Conservation (phyloP, 2,113 vertebrate species). For the Sciurus niger region DNA sequence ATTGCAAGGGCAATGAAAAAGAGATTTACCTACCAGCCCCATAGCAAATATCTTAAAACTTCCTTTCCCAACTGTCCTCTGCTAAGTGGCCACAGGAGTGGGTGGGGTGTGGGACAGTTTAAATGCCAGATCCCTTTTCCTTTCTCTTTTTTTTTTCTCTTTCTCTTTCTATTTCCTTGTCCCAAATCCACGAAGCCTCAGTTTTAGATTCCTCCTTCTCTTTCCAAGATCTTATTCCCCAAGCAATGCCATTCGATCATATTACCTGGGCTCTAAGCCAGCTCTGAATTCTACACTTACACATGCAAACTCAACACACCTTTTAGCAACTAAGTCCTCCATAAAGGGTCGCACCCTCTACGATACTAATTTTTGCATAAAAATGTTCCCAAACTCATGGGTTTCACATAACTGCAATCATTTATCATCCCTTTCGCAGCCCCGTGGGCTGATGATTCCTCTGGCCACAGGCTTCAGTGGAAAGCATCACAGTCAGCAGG, state of each 20-base stretch:
- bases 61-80: not conserved
- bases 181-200: not conserved
- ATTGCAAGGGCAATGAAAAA: not conserved
- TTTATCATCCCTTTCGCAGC: not conserved
- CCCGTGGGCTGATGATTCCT: not conserved
- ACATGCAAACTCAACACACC: not conserved
- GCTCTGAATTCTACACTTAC: not conserved
- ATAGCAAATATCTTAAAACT: not conserved
- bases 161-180: not conserved
- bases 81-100: not conserved
- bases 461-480: not conserved
- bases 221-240: not conserved
- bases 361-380: not conserved
- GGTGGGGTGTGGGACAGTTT: not conserved
- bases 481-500: not conserved
- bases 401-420: not conserved
- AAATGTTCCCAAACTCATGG: not conserved
- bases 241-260: not conserved
- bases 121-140: not conserved
- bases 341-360: not conserved
- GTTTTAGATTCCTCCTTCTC: not conserved
- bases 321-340: not conserved
- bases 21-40: not conserved
- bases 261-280: not conserved
- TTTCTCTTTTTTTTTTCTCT: too few species aligned